Percentiles rank a stretch among this genome's conserved stretches.
Conservation (phyloP, 2,888 invertebrate species). For the Hydropsyche betteni region DNA sequence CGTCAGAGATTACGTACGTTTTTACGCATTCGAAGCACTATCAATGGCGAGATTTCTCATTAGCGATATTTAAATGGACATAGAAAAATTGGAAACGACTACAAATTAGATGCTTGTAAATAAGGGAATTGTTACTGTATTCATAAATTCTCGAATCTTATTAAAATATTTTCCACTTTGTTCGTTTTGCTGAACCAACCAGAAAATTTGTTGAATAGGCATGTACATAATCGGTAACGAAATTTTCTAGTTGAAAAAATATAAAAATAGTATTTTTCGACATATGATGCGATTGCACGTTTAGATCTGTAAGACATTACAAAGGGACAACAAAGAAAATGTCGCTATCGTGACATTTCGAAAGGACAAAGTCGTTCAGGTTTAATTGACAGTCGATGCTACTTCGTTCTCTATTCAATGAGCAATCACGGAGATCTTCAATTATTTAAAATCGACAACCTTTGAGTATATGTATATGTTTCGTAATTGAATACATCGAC, state of each 20-base stretch:
- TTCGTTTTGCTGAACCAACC: no score
- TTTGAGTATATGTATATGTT: neutral
- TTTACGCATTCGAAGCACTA: slow-evolving; percentile 13
- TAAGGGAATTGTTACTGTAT: slow-evolving; percentile 7
- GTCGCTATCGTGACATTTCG: slow-evolving; percentile 49
- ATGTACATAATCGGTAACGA: no score
- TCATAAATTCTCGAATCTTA: slow-evolving; percentile 9
- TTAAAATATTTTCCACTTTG: neutral
- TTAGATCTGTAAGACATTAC: slow-evolving; percentile 6
- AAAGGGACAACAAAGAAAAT: slow-evolving; percentile 43
- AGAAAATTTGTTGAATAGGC: no score
- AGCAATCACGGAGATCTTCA: neutral
- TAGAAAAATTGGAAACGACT: slow-evolving; percentile 22
- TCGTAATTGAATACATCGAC: neutral
- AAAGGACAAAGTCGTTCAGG: slow-evolving; percentile 43
- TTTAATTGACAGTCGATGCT: slow-evolving; percentile 3
- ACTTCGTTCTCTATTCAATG: slow-evolving; percentile 11
- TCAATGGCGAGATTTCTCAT: slow-evolving; percentile 16
- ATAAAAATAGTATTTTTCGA: no score
- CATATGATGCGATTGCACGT: neutral
- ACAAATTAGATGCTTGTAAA: slow-evolving; percentile 12
- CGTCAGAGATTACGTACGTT: neutral
- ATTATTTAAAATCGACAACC: slow-evolving; percentile 1
- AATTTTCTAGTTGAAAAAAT: no score
- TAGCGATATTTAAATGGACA: slow-evolving; percentile 22